phyloP scores from a whole-genome alignment of 2,113 vertebrate genomes.

The Rhagologus leucostigma region DNA sequence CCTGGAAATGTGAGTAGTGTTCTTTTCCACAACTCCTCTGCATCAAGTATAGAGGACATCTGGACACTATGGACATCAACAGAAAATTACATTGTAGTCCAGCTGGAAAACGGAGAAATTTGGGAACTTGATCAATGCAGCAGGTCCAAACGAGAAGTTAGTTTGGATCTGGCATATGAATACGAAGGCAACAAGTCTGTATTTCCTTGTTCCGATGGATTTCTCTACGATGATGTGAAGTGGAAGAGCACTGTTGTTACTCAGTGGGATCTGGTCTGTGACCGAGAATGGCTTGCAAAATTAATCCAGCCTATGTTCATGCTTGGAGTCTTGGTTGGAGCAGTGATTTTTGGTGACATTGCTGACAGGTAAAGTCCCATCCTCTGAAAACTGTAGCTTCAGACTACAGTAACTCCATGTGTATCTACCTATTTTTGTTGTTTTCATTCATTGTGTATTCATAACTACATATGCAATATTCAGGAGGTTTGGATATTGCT shows the following conservation, averaged over 20 bases:
- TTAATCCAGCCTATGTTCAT: slow-evolving; percentile 90
- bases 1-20: slow-evolving; percentile 80
- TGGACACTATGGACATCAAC: slow-evolving; percentile 71
- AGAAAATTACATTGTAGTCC: slow-evolving; percentile 75
- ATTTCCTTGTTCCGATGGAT: slow-evolving; percentile 75
- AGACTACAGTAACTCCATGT: background rate
- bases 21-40: slow-evolving; percentile 77
- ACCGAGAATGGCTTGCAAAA: slow-evolving; percentile 85
- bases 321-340: slow-evolving; percentile 89
- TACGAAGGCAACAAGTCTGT: slow-evolving; percentile 79
- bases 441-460: background rate
- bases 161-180: slow-evolving; percentile 61
- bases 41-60: slow-evolving; percentile 70
- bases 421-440: background rate
- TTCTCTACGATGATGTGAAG: slow-evolving; percentile 80
- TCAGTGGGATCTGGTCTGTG: slow-evolving; percentile 89
- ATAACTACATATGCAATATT: background rate
- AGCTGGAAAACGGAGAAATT: slow-evolving; percentile 76
- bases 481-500: background rate
- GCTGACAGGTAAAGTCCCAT: slow-evolving; percentile 85
- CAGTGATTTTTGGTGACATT: slow-evolving; percentile 86
- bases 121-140: slow-evolving; percentile 89
- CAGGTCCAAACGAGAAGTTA: slow-evolving; percentile 66
- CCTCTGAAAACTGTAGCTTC: background rate
- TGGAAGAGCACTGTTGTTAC: slow-evolving; percentile 86